Conservation (phyloP, 2,113 vertebrate species). For the Poecile atricapillus region DNA sequence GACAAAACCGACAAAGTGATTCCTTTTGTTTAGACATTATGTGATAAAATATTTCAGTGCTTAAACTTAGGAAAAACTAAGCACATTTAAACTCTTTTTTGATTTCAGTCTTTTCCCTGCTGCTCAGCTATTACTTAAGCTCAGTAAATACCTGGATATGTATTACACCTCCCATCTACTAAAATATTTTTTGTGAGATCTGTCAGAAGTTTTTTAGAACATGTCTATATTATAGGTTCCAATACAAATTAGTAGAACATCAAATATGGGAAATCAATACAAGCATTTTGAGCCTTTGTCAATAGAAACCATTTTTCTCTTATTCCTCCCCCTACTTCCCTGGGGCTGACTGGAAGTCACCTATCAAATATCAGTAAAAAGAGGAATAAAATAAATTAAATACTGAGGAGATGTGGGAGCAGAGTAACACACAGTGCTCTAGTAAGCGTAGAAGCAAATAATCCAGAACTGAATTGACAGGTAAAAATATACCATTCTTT, state of each 20-base stretch:
- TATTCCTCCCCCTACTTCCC: neutral
- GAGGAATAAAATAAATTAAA: neutral
- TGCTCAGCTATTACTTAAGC: neutral
- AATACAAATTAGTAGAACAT: neutral
- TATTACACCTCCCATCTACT: neutral
- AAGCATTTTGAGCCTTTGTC: neutral
- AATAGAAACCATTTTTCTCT: neutral
- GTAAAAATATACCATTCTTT: neutral
- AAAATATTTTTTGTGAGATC: neutral
- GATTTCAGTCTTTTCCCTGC: neutral
- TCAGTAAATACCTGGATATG: neutral
- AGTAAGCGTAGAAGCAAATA: neutral
- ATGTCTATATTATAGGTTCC: neutral
- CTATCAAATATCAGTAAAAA: neutral
- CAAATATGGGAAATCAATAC: neutral
- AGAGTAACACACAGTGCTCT: neutral
- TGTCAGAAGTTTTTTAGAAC: neutral
- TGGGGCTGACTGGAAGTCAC: neutral
- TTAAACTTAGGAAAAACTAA: neutral
- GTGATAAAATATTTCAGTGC: neutral
- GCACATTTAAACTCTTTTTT: neutral
- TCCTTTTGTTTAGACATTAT: neutral
- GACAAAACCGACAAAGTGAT: neutral
- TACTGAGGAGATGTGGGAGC: neutral
- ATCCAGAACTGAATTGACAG: neutral